Conservation (phyloP, 2,797 vertebrate species). For the Pampus argenteus region DNA sequence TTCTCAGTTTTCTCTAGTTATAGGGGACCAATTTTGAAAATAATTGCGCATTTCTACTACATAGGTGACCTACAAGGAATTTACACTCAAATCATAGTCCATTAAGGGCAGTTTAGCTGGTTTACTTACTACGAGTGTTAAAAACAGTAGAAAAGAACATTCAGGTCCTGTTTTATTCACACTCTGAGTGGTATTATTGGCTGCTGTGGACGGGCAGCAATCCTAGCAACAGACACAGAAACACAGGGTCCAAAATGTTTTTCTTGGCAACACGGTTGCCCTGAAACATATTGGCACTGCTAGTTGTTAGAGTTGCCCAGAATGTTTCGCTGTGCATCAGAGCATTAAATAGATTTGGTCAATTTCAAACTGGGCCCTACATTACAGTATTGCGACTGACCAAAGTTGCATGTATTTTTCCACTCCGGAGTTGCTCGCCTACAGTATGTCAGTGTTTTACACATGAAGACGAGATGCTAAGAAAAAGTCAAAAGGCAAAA, state of each 20-base stretch:
- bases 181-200: constrained; percentile 46
- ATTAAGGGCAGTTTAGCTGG: not conserved
- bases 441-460: not conserved
- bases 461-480: not conserved
- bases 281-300: constrained; percentile 60
- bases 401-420: not conserved
- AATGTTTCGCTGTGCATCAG: constrained; percentile 34
- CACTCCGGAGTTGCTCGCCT: not conserved
- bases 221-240: constrained; percentile 49
- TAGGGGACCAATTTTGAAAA: no score
- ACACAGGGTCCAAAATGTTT: constrained; percentile 56
- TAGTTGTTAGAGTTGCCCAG: constrained; percentile 49
- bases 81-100: constrained; percentile 14
- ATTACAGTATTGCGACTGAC: not conserved
- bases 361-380: constrained; percentile 10
- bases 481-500: not conserved
- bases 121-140: constrained; percentile 5
- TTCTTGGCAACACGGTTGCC: constrained; percentile 59
- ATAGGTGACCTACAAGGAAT: not conserved
- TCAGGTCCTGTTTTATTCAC: constrained; percentile 51
- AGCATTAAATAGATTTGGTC: constrained; percentile 36
- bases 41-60: no score
- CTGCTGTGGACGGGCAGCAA: constrained; percentile 36
- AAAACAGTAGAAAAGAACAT: constrained; percentile 51
- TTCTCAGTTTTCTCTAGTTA: no score